Evolutionary conservation across 2,888 invertebrate genomes (phyloP).

Genomic region (Drosophila lacicola): DNA sequence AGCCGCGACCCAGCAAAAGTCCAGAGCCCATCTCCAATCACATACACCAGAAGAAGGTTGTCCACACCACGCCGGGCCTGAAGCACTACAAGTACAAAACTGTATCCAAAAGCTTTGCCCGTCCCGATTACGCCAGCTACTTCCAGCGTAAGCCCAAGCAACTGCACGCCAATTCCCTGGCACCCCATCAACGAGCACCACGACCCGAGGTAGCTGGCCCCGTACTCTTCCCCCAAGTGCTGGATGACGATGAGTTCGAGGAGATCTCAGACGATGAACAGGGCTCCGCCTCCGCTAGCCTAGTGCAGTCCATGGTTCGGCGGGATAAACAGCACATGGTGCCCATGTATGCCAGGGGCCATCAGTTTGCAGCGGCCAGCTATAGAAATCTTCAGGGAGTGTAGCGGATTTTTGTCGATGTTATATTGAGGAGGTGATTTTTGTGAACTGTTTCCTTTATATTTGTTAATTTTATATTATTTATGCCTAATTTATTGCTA

Average conservation of each 20-base stretch:
- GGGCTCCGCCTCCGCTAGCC: slow-evolving; percentile 78
- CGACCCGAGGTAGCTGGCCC: slow-evolving; percentile 55
- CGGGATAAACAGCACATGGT: slow-evolving; percentile 82
- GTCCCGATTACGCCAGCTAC: slow-evolving; percentile 81
- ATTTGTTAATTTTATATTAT: slow-evolving; percentile 52
- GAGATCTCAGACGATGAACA: slow-evolving; percentile 69
- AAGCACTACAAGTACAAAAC: slow-evolving; percentile 84
- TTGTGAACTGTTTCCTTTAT: slow-evolving; percentile 47
- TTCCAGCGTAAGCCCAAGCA: slow-evolving; percentile 82
- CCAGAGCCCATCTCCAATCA: slow-evolving; percentile 77
- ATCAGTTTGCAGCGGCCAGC: slow-evolving; percentile 48
- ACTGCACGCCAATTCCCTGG: slow-evolving; percentile 31
- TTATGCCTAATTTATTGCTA: slow-evolving; percentile 68
- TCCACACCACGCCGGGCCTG: slow-evolving; percentile 86
- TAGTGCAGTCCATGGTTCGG: slow-evolving; percentile 83
- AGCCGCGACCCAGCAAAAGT: slow-evolving; percentile 61
- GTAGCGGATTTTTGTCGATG: slow-evolving; percentile 14
- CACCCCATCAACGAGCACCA: slow-evolving; percentile 20
- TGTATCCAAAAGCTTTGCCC: slow-evolving; percentile 53
- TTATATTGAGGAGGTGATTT: slow-evolving; percentile 17
- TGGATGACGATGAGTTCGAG: slow-evolving; percentile 68
- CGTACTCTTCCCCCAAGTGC: slow-evolving; percentile 62
- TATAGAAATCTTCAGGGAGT: slow-evolving; percentile 50
- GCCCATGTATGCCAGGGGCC: slow-evolving; percentile 82
- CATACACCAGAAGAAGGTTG: slow-evolving; percentile 80